Base-by-base conservation (phyloP, 2,113 vertebrate genomes). In the Mesocricetus auratus region DNA sequence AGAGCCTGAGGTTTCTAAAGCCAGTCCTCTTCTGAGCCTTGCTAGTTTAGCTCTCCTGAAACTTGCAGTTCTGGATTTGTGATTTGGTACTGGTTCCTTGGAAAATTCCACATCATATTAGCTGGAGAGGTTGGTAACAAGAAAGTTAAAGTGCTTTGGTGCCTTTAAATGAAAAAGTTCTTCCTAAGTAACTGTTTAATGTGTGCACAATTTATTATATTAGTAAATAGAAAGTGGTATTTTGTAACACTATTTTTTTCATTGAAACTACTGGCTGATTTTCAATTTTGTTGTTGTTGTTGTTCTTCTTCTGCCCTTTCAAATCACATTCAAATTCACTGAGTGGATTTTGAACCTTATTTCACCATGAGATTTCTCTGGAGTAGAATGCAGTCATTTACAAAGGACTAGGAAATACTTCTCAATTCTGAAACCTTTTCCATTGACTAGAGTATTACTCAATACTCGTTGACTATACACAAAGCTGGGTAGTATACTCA, bases 181-280 rank as follows among this genome's bases (percentile, higher is more conserved):
- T 92, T 94, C 64, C 19, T 88, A 92, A 78, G 3, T 86, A 95
- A 78, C 33, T 56, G 11, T 58, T 79, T 94, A 96, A 66, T 75
- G 86, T 90, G 50, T 39, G 0, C 45, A 33, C 42, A 87, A 22
- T 75, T 33, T 39, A 56, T 26, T 78, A 10, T 78, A 12, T 89
- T 86, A 56, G 58, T 94, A 85, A 83, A 24, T 45, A 89, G 56
- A 89, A 93, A 77, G 29, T 94, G 29, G 6, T 90, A 77, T 71
- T 77, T 82, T 3, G 53, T 66, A 60, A 90, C 88, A 85, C 19
- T 53, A 5, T 64, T 91, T 8, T 92, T 87, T 74, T 75, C 4
- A 29, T 45, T 45, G 24, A 64, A 19, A 31, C 79, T 64, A 3
- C 8, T 24, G 45, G 5, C n/a, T n/a, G n/a, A n/a, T n/a, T 69